A percentile compares a stretch with the other conserved stretches of the same genome.
Evolutionary conservation across 2,888 invertebrate species (phyloP).

Genomic region (Perithous albicinctus): DNA sequence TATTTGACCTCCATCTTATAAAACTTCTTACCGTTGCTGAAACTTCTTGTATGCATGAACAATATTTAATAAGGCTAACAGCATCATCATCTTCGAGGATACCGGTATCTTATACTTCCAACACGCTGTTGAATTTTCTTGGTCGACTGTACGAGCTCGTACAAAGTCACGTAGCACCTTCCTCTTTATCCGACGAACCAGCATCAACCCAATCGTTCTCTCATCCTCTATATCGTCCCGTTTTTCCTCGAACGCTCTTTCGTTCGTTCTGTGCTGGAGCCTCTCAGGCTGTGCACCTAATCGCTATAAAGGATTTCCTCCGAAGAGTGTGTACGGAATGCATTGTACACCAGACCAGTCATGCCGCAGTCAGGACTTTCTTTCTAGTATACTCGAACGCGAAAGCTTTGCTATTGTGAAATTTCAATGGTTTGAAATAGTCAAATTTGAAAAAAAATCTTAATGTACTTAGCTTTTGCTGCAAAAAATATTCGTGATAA

Average conservation of each 20-base stretch:
- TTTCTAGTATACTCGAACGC: not conserved
- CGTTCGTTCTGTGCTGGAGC: slow-evolving; percentile 40
- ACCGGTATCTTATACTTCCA: slow-evolving; percentile 8
- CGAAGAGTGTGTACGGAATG: slow-evolving; percentile 49
- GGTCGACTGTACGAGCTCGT: slow-evolving; percentile 58
- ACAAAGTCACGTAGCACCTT: slow-evolving; percentile 65
- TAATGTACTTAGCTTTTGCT: too few species aligned
- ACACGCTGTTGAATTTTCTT: slow-evolving; percentile 44
- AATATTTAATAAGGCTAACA: slow-evolving; percentile 22
- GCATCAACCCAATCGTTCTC: slow-evolving; percentile 47
- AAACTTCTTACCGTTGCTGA: not conserved
- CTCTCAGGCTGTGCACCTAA: slow-evolving; percentile 50
- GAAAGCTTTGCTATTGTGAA: not conserved
- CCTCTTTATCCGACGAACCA: slow-evolving; percentile 59
- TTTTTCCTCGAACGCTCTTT: slow-evolving; percentile 44
- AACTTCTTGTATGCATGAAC: slow-evolving; percentile 18
- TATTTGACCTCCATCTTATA: slow-evolving; percentile 10
- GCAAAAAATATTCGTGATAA: too few species aligned
- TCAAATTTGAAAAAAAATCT: too few species aligned
- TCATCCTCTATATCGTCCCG: slow-evolving; percentile 15
- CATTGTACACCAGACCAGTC: slow-evolving; percentile 50
- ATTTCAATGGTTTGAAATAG: not conserved
- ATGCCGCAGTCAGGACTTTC: not conserved
- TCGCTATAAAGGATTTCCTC: slow-evolving; percentile 65
- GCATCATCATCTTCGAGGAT: slow-evolving; percentile 35